Base-by-base conservation (phyloP, 1,140 invertebrate species). In the Phenacoccus solenopsis region DNA sequence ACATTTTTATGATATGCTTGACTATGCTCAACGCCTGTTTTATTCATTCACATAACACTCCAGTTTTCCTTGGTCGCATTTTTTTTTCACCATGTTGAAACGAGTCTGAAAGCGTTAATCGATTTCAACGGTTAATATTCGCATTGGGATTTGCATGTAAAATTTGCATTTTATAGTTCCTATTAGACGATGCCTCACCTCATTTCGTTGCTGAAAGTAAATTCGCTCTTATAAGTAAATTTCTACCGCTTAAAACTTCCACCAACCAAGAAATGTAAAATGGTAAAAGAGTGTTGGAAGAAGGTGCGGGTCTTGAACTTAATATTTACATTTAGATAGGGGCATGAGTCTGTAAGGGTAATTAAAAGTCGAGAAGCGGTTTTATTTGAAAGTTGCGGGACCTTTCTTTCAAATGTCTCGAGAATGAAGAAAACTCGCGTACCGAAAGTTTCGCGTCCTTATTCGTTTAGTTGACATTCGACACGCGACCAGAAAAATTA, bases 301-400 rank as follows among this genome's bases (percentile, higher is more conserved):
- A 16, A 64, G 9, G 59, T 25, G 21, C 59, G 25, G 59, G 59
- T 64, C 25, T 24, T 64, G 13, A 64, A 64, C 59, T 5, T 59
- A n/a, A 4, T 64, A 64, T 64, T 64, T 64, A 64, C 59, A 64
- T 64, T 64, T 64, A 64, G 59, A 64, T 64, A 64, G 59, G 59
- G 59, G 59, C 59, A 64, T 64, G 59, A 64, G 59, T 64, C 59
- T 24, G 59, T 27, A 27, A 64, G 25, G 59, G 59, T 64, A 64
- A 64, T 64, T 64, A 64, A 64, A 64, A 64, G 59, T 64, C 59
- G 59, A 64, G 25, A 64, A 64, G 59, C 59, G 59, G 59, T 64
- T 64, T 64, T 27, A 64, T 64, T 64, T 64, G 59, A 64, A 64
- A 64, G 13, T 64, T 64, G 59, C 25, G 59, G 22, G 59, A 24